A percentile compares a stretch with the other conserved stretches of the same genome.
Conservation (phyloP, 2,888 invertebrate species). For the Drosophila meridiana region DNA sequence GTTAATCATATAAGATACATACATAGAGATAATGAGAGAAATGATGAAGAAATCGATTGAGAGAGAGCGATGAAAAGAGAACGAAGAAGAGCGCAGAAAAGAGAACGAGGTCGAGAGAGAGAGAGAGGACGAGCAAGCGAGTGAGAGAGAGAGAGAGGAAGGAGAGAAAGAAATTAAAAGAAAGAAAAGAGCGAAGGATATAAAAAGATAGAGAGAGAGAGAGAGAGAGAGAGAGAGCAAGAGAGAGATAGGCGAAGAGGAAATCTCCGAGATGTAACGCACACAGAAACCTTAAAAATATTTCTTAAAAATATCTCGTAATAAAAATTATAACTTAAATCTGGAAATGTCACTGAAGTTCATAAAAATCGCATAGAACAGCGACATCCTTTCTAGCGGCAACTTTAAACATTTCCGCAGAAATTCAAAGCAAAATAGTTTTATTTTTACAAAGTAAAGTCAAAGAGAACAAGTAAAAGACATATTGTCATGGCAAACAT, state of each 20-base stretch:
- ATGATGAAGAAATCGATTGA: neutral
- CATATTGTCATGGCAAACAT: conserved; percentile 2
- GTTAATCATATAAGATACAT: too few species aligned
- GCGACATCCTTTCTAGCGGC: neutral
- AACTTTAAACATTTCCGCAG: neutral
- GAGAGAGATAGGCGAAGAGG: neutral
- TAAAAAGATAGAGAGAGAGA: neutral
- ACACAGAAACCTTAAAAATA: too few species aligned
- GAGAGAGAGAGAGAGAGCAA: neutral
- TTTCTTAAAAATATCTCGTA: too few species aligned
- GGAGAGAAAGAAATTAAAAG: neutral
- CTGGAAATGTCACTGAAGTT: too few species aligned
- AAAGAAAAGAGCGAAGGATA: too few species aligned
- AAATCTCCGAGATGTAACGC: too few species aligned
- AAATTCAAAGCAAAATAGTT: neutral
- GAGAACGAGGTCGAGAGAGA: neutral
- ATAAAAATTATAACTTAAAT: neutral
- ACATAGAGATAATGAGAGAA: too few species aligned
- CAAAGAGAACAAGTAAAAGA: neutral
- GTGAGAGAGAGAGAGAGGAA: too few species aligned
- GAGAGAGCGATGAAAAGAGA: neutral
- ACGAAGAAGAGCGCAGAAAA: too few species aligned
- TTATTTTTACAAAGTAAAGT: neutral
- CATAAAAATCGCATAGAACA: neutral
- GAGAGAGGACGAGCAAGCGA: neutral